Percentiles rank a stretch among this genome's conserved stretches.
phyloP scores from a whole-genome alignment of 2,888 invertebrate species.

The Clepsis dumicolana region DNA sequence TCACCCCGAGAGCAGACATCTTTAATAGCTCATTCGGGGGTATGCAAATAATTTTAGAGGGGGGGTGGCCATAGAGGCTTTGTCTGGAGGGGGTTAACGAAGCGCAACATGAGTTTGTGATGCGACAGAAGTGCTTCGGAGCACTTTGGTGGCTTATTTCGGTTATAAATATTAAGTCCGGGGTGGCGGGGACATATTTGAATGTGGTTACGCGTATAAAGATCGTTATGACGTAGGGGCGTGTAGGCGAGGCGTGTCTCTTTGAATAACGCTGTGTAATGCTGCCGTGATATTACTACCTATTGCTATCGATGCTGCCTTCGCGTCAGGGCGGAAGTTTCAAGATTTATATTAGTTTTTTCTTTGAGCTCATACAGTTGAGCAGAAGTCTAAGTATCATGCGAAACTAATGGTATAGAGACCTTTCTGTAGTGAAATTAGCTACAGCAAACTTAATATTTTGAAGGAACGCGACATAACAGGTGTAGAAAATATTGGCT shows the following conservation, averaged over 20 bases:
- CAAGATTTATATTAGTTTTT: no score
- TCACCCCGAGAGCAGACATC: conserved; percentile 81
- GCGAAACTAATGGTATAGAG: no score
- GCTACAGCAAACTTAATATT: no score
- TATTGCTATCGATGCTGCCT: background rate
- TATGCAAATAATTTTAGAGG: conserved; percentile 84
- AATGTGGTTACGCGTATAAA: conserved; percentile 73
- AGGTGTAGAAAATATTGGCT: background rate
- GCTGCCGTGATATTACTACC: conserved; percentile 18
- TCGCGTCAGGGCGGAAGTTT: background rate
- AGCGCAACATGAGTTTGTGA: conserved; percentile 81
- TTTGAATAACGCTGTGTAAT: conserved; percentile 35
- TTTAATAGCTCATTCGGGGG: conserved; percentile 86
- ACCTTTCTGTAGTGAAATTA: no score
- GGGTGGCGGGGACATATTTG: conserved; percentile 52
- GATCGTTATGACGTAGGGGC: conserved; percentile 60
- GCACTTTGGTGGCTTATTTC: conserved; percentile 73
- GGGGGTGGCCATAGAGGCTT: conserved; percentile 78
- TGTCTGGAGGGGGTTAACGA: conserved; percentile 82
- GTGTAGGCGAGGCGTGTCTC: conserved; percentile 63
- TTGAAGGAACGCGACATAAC: no score
- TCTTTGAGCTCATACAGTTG: no score
- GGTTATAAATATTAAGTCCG: conserved; percentile 82
- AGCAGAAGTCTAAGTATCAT: no score
- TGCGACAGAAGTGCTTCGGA: conserved; percentile 77